A percentile compares a stretch with the other conserved stretches of the same genome.
These are phyloP conservation scores for Trachymyrmex cornetzi DNA, from an alignment of 1,140 invertebrate species.

Conservation along the genomic window DNA sequence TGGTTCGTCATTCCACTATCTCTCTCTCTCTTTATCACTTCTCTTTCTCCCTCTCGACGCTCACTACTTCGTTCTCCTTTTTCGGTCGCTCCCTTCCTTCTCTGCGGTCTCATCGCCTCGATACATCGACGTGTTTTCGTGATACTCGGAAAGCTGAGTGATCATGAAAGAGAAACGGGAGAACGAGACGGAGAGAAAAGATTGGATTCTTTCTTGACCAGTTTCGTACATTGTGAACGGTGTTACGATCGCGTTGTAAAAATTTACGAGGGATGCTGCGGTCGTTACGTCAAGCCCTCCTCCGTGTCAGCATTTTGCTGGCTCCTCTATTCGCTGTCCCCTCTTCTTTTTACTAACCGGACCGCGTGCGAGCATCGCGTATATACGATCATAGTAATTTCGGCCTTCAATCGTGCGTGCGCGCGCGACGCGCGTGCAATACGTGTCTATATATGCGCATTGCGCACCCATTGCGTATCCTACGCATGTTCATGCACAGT, in stretches of 20 bases:
- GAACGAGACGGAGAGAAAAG: background rate
- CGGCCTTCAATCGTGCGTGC: slow-evolving; percentile 8
- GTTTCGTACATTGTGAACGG: slow-evolving; percentile 50
- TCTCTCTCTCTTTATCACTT: background rate
- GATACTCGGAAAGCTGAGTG: slow-evolving; percentile 47
- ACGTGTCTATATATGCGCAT: no score
- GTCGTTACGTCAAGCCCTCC: slow-evolving; percentile 28
- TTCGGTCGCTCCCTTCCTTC: slow-evolving; percentile 62
- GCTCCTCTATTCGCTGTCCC: background rate
- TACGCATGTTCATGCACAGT: no score
- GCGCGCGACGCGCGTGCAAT: background rate
- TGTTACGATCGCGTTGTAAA: slow-evolving; percentile 55
- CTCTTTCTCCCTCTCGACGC: background rate
- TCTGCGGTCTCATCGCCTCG: slow-evolving; percentile 44
- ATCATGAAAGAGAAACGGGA: background rate
- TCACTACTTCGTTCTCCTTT: slow-evolving; percentile 55
- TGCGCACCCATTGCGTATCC: no score
- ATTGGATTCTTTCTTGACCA: slow-evolving; percentile 30
- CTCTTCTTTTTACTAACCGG: slow-evolving; percentile 10
- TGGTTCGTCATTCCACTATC: slow-evolving; percentile 18
- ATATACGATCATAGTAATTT: slow-evolving; percentile 50
- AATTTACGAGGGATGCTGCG: slow-evolving; percentile 49
- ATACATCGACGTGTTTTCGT: slow-evolving; percentile 42
- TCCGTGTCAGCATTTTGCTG: slow-evolving; percentile 13
- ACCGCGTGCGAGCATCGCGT: slow-evolving; percentile 24